Conservation (phyloP, 2,888 invertebrate species). For the Schizaphis graminum region DNA sequence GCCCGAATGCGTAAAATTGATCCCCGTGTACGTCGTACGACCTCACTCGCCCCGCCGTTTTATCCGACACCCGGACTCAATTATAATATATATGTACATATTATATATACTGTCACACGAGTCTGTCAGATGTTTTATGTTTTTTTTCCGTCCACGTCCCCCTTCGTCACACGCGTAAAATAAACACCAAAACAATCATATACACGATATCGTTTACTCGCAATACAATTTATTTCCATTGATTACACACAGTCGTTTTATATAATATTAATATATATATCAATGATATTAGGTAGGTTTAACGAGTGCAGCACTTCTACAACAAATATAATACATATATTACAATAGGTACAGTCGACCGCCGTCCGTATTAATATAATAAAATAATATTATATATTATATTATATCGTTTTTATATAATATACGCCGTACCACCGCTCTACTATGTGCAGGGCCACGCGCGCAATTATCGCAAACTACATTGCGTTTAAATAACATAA, state of each 20-base stretch:
- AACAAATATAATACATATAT: not conserved
- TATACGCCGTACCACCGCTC: not conserved
- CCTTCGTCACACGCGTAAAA: slow-evolving; percentile 17
- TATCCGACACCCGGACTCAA: not conserved
- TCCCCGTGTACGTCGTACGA: not conserved
- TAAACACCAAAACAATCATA: slow-evolving; percentile 24
- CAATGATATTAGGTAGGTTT: not conserved
- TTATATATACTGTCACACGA: not conserved
- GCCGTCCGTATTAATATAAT: not conserved
- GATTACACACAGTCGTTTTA: not conserved
- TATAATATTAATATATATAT: not conserved
- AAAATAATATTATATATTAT: not conserved
- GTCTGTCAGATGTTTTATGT: slow-evolving; percentile 9
- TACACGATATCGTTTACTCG: no score
- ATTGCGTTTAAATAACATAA: not conserved
- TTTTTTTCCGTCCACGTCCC: not conserved
- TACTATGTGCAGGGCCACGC: not conserved
- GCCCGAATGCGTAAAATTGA: not conserved
- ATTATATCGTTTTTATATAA: not conserved
- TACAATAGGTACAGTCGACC: not conserved
- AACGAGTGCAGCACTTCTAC: not conserved
- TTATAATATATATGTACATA: not conserved
- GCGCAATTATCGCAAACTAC: not conserved
- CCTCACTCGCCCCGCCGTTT: not conserved
- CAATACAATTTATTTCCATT: not conserved